These are phyloP conservation scores for Megalops cyprinoides DNA, from an alignment of 2,797 vertebrate species.

Conservation along the genomic window DNA sequence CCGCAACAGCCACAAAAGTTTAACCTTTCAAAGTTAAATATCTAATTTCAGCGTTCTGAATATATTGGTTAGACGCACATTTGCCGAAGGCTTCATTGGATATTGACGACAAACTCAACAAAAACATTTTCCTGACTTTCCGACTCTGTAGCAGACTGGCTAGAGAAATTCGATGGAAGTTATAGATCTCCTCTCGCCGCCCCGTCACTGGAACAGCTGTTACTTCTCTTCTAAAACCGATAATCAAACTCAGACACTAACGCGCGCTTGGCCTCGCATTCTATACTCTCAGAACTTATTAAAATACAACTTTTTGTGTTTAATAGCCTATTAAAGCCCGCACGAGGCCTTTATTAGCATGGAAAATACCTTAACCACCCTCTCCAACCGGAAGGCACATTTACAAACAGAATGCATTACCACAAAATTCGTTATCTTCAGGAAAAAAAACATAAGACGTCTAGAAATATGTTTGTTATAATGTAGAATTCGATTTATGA, in stretches of 20 bases:
- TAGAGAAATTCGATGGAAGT: conserved; percentile 76
- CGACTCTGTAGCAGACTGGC: conserved; percentile 54
- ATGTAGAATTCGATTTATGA: no score
- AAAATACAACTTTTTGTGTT: no score
- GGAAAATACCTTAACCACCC: conserved; percentile 15
- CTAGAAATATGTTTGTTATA: no score
- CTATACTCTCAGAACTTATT: no score
- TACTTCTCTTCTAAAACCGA: conserved; percentile 57
- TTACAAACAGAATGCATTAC: background rate
- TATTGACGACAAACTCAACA: no score
- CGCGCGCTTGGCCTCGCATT: conserved; percentile 43
- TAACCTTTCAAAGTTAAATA: no score
- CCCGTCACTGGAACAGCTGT: conserved; percentile 69
- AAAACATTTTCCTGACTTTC: conserved; percentile 79
- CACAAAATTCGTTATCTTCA: no score
- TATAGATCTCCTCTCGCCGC: conserved; percentile 74
- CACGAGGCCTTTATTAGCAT: conserved; percentile 16
- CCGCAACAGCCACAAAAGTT: no score
- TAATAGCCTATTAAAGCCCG: background rate
- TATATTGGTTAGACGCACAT: no score
- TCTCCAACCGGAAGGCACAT: background rate
- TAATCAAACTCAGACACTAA: conserved; percentile 57
- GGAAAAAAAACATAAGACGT: no score
- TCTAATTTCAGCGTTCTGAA: no score
- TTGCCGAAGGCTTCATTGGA: no score